Conservation (phyloP, 2,113 vertebrate species). For the Sprattus sprattus region DNA sequence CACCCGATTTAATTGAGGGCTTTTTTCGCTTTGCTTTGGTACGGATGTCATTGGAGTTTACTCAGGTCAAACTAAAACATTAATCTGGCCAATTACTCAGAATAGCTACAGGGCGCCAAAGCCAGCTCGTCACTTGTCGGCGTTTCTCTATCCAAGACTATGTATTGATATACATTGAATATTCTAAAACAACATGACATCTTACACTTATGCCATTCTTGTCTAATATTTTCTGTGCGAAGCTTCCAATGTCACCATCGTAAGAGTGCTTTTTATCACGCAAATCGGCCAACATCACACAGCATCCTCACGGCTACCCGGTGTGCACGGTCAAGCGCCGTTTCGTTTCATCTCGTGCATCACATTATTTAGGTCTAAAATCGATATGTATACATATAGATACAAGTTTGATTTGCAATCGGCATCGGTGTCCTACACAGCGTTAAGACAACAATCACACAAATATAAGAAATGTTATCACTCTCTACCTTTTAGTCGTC, state of each 20-base stretch:
- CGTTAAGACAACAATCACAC: slow-evolving; percentile 23
- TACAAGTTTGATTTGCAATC: not conserved
- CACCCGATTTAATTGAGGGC: not conserved
- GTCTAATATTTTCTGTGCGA: not conserved
- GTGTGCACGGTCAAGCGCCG: not conserved
- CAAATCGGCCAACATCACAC: not conserved
- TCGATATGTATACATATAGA: not conserved
- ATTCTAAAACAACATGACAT: not conserved
- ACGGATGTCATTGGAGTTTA: slow-evolving; percentile 13
- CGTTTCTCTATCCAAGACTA: not conserved
- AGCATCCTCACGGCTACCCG: not conserved
- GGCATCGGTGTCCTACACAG: not conserved
- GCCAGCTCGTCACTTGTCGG: not conserved
- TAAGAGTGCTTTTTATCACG: not conserved
- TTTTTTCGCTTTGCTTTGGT: not conserved
- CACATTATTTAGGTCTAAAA: slow-evolving; percentile 7
- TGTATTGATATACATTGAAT: not conserved
- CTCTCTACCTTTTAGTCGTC: slow-evolving; percentile 78
- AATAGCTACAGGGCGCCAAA: not conserved
- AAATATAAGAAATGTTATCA: slow-evolving; percentile 35
- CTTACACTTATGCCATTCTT: not conserved
- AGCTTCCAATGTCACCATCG: slow-evolving; percentile 6
- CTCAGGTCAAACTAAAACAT: slow-evolving; percentile 3
- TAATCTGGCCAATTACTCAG: not conserved
- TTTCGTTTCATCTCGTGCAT: slow-evolving; percentile 16